phyloP scores from a whole-genome alignment of 1,140 invertebrate genomes.

The Bathynomus jamesi region DNA sequence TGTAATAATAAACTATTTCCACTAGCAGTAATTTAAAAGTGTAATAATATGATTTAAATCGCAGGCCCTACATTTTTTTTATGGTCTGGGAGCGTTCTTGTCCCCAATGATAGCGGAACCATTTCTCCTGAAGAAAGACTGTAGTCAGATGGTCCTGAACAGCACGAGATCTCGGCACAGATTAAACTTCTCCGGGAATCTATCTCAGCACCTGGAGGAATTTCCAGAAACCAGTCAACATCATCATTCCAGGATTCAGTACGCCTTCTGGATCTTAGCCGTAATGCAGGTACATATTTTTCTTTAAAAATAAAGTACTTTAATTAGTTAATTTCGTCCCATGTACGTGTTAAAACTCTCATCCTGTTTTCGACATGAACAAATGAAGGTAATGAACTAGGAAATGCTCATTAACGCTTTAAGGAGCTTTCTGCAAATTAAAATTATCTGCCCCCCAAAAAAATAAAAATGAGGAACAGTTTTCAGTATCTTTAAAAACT shows the following conservation, averaged over 20 bases:
- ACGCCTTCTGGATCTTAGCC: constrained; percentile 48
- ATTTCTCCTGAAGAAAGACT: constrained; percentile 45
- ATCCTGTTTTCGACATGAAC: no score
- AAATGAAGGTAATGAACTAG: no score
- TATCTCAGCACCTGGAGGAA: background rate
- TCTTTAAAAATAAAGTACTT: no score
- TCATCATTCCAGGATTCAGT: constrained; percentile 41
- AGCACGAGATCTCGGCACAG: constrained; percentile 24
- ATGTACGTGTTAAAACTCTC: no score
- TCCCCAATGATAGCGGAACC: constrained; percentile 50
- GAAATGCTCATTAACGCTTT: no score
- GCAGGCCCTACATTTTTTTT: constrained; percentile 34
- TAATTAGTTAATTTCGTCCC: no score
- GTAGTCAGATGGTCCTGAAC: constrained; percentile 28
- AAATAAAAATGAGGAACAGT: no score
- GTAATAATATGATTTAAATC: background rate
- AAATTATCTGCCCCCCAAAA: no score
- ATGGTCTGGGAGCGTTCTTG: constrained; percentile 49
- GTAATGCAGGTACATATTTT: constrained; percentile 45
- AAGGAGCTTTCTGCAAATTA: no score
- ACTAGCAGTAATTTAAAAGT: no score
- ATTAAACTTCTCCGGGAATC: background rate
- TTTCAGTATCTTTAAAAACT: no score
- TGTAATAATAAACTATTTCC: no score
- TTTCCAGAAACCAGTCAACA: constrained; percentile 15